Base-by-base conservation (phyloP, 2,888 invertebrate genomes). In the Drosophila neotestacea region DNA sequence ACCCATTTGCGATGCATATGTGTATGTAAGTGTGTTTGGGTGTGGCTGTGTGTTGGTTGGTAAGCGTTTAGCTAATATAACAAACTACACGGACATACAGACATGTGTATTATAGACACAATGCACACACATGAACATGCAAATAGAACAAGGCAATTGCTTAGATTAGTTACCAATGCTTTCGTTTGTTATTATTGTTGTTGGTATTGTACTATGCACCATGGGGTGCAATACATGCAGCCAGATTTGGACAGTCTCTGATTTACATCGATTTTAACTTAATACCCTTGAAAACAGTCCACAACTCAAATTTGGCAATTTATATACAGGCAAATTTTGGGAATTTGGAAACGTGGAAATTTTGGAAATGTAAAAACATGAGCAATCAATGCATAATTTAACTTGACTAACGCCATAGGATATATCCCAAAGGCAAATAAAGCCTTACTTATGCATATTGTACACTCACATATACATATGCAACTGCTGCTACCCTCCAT, bases 51-150 rank as follows among this genome's bases (percentile, higher is more conserved):
- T 42, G 32, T 54, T 44, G 61, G 69, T 51, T 34, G 61, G 75
- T 73, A 81, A 86, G 81, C 81, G 65, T 77, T 87, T 87, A 73
- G 85, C 74, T 84, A 83, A 83, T 89, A 83, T 77, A 89, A 89
- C 89, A 89, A 88, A 81, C 79, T 77, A 56, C 55, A 70, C 48
- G 54, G 6, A 30, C 9, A 54, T 7, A 54, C 30, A 30, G 22
- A 32, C 22, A 50, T 71, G 47, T 42, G 50, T 51, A 42, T 44
- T 13, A 46, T 7, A 28, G 36, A 36, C 60, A 51, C 34, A 52
- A 44, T 22, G 30, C n/a, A 44, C 38, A 41, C 11, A 61, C 32
- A 22, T 64, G 61, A 28, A 13, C 61, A 81, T 68, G 67, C 83
- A 79, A 85, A 83, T 73, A 61, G 65, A 55, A 55, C 66, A 80